Percentiles rank a stretch among this genome's conserved stretches.
Evolutionary conservation across 2,888 invertebrate species (phyloP).

Genomic region (Cistogaster globosa): DNA sequence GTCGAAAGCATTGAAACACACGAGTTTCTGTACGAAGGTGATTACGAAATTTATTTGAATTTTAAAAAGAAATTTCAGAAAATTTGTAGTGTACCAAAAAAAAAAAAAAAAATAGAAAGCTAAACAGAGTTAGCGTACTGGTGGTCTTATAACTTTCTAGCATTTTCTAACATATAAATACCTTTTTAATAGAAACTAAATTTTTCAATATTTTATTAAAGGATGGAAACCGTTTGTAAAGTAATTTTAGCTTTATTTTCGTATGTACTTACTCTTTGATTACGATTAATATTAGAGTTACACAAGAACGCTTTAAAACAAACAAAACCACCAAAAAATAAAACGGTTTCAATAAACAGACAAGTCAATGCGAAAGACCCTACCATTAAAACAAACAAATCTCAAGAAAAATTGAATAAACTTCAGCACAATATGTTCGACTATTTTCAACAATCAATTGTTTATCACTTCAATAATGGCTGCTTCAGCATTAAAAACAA

Average conservation of each 20-base stretch:
- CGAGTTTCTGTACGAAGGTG: neutral
- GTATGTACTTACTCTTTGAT: neutral
- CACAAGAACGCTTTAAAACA: constrained; percentile 11
- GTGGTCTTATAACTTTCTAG: too few species aligned
- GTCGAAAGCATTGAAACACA: neutral
- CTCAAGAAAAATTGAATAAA: constrained; percentile 56
- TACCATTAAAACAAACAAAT: constrained; percentile 46
- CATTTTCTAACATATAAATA: too few species aligned
- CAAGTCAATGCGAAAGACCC: constrained; percentile 58
- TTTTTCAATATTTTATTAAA: too few species aligned
- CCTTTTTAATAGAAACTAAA: too few species aligned
- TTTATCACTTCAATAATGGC: constrained; percentile 67
- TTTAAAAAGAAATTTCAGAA: neutral
- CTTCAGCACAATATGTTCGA: constrained; percentile 48
- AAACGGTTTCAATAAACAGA: constrained; percentile 32
- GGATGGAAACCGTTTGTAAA: neutral
- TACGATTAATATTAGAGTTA: constrained; percentile 32
- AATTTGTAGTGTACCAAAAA: neutral
- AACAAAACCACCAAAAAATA: constrained; percentile 9
- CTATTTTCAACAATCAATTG: constrained; percentile 66
- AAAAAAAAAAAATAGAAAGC: neutral
- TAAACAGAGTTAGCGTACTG: too few species aligned
- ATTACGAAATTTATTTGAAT: neutral
- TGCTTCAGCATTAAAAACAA: constrained; percentile 56
- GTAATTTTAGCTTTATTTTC: neutral